phyloP scores from a whole-genome alignment of 2,113 vertebrate genomes.

The Potamarius usumacintae region DNA sequence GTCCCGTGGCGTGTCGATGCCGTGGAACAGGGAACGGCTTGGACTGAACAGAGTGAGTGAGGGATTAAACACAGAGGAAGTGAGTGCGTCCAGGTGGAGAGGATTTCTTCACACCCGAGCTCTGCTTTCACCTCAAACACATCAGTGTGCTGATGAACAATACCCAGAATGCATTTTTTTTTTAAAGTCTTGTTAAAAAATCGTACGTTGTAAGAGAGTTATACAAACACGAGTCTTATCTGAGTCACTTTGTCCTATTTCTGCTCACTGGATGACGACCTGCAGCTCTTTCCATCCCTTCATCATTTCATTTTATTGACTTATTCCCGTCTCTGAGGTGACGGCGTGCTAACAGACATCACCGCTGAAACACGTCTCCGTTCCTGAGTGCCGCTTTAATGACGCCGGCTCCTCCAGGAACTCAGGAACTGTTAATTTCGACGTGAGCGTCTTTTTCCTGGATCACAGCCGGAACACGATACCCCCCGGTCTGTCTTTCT shows the following conservation, averaged over 20 bases:
- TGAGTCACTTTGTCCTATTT: not conserved
- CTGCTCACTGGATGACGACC: not conserved
- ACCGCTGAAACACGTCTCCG: conserved; percentile 31
- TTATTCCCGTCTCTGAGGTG: conserved; percentile 12
- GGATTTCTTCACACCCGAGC: not conserved
- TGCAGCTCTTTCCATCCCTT: conserved; percentile 15
- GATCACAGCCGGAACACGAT: too few relatives aligned
- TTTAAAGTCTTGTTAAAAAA: not conserved
- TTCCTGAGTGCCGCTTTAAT: conserved; percentile 33
- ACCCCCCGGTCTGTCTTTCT: not conserved
- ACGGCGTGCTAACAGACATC: conserved; percentile 49
- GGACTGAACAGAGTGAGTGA: not conserved
- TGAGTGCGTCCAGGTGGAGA: not conserved
- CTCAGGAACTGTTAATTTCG: not conserved
- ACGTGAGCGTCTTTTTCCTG: not conserved
- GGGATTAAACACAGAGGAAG: not conserved
- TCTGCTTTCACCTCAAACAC: not conserved
- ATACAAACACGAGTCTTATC: not conserved
- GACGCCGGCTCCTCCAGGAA: not conserved
- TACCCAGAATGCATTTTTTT: not conserved
- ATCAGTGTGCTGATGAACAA: not conserved
- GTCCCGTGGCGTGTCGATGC: not conserved
- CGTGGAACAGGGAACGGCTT: not conserved
- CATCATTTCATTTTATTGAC: conserved; percentile 9
- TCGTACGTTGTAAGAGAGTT: not conserved